Evolutionary conservation across 2,888 invertebrate species (phyloP), one percentile per base, ranked within the genome.

Genomic region (Archips xylosteana): DNA sequence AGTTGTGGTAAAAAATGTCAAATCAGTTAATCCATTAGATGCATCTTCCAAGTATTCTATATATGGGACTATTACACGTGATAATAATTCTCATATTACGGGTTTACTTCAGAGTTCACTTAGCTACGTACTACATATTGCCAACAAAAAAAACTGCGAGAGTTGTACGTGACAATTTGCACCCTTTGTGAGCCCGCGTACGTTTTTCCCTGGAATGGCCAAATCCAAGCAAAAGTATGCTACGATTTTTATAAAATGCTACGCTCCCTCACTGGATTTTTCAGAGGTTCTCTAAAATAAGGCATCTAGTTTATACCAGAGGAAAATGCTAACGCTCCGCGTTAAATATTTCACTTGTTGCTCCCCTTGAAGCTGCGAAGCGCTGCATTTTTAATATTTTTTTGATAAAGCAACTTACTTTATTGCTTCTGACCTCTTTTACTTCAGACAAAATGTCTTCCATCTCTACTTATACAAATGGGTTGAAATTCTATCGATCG

Each of bases 381-480:
- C 78, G 76, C 76, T 82, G 77, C 75, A 77, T 80, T 77, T 69
- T 78, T 75, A 79, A 79, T 78, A 73, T 75, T 75, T 81, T 80
- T 76, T 54, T 80, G 74, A 80, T 77, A 74, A 74, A 71, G 39
- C 70, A 70, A 68, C 74, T 75, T 74, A 23, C 45, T 75, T 71
- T 78, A 75, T 78, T 79, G 74, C 73, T 75, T 76, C 76, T 74
- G 78, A 65, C 68, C 64, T 75, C 67, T 78, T 79, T 77, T 67
- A 75, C 74, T 78, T 82, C 84, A 75, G 76, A 81, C 80, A 83
- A 84, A 81, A 86, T 81, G 89, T 91, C 91, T 91, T 90, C 90
- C 90, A 89, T 81, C 77, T 84, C 80, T 82, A 81, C 77, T 80
- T 81, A 80, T 81, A 79, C 80, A 79, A 74, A 81, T 78, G 75